A percentile compares a stretch with the other conserved stretches of the same genome.
Conservation (phyloP, 2,888 invertebrate genomes). For the Erpobdella octoculata region DNA sequence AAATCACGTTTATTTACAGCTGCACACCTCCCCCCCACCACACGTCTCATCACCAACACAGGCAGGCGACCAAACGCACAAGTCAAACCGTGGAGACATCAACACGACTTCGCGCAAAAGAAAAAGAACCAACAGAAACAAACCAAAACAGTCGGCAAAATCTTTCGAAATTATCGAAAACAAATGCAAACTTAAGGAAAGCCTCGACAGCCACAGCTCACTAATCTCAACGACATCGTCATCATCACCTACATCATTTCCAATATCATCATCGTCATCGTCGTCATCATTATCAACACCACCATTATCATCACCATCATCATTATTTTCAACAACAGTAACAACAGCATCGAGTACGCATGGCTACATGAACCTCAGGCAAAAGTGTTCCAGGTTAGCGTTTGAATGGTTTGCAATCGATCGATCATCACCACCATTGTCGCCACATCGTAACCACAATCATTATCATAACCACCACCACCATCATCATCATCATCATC, state of each 20-base stretch:
- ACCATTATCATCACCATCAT: no score
- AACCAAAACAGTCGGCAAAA: no score
- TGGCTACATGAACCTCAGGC: constrained; percentile 8
- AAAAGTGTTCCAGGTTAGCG: background rate
- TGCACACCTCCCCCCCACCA: background rate
- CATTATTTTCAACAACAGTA: background rate
- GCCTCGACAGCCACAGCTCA: background rate
- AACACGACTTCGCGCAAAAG: no score
- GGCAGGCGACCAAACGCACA: no score
- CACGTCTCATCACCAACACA: background rate
- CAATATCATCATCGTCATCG: no score
- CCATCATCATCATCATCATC: background rate
- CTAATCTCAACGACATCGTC: no score
- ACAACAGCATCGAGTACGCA: background rate
- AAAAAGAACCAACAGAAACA: no score
- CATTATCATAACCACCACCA: no score
- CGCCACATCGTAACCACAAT: background rate
- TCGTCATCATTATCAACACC: no score
- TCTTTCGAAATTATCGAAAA: background rate
- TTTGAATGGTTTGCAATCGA: background rate
- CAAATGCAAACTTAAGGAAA: background rate
- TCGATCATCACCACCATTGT: background rate
- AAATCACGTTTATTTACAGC: background rate
- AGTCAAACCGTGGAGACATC: no score
- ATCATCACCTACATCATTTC: no score